Evolutionary conservation across 2,797 vertebrate genomes (phyloP).

Genomic region (Holocentrus rufus): DNA sequence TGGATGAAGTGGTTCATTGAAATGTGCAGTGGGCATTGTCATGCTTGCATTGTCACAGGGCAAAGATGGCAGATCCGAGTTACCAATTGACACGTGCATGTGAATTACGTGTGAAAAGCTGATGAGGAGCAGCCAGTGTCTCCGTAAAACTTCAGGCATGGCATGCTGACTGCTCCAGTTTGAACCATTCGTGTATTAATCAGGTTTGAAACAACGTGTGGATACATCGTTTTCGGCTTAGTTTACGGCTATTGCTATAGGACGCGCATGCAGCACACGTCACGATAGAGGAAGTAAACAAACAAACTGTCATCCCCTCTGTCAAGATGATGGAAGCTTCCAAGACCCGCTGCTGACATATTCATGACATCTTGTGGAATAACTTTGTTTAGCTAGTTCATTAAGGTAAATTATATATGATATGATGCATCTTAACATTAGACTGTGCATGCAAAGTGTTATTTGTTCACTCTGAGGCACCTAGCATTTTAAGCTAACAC

Average conservation of each 20-base stretch:
- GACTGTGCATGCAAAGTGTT: background rate
- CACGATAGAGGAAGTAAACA: slow-evolving; percentile 73
- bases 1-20: slow-evolving; percentile 78
- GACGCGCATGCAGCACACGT: slow-evolving; percentile 25
- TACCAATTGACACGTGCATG: too few species aligned
- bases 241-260: too few species aligned
- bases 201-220: too few species aligned
- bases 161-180: too few species aligned
- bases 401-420: rapidly evolving
- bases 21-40: too few species aligned
- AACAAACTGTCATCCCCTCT: slow-evolving; percentile 46
- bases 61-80: too few species aligned
- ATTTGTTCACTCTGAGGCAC: background rate
- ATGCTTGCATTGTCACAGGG: too few species aligned
- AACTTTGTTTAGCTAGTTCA: slow-evolving; percentile 8
- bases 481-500: background rate
- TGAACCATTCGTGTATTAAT: too few species aligned
- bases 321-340: slow-evolving; percentile 14
- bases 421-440: rapidly evolving
- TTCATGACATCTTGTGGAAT: slow-evolving; percentile 2
- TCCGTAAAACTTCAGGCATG: too few species aligned
- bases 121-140: too few species aligned
- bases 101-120: too few species aligned
- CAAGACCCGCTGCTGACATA: background rate
- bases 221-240: too few species aligned